Evolutionary conservation across 2,888 invertebrate genomes (phyloP), one percentile per base, ranked within the genome.

Genomic region (Lottia gigantea): DNA sequence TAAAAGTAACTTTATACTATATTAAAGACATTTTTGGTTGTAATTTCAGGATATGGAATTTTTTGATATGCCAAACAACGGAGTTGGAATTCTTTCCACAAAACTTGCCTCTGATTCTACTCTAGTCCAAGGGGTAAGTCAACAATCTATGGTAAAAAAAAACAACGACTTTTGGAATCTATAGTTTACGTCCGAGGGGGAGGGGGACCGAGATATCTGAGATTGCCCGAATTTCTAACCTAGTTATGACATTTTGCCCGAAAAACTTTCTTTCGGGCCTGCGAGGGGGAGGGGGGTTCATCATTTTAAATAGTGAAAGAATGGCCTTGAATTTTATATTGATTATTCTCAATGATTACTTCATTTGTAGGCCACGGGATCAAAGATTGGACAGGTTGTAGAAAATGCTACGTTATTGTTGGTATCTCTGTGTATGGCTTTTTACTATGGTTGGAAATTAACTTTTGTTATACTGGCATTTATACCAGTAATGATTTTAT

Each of bases 371-470:
- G 89, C 89, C 11, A 86, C 90, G n/a, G 89, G 89, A 46, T 80
- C 81, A 55, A 86, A 89, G 49, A 80, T 90, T 25, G 87, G 88
- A 2, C 83, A 82, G 11, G 80, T 89, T 12, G 76, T 89, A 68
- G 83, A 87, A 66, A 84, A 88, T 1, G 11, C 87, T 14, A 82
- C 88, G n/a, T 85, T 85, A n/a, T 74, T 89, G 62, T 72, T 78
- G 11, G 80, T 82, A 11, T 87, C 88, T 25, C 71, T 90, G 3
- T 76, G 83, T 23, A 85, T 90, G 62, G 87, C 89, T 3, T 89
- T 90, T 75, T 78, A 85, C 61, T 89, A 83, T 76, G 87, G 89
- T 55, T 90, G 89, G 90, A 86, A 89, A 73, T 82, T 90, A 78
- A 86, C 89, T 8, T 78, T 89, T 14, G 84, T 88, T 25, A 82